Conservation (phyloP, 1,140 invertebrate genomes). For the Harpegnathos saltator region DNA sequence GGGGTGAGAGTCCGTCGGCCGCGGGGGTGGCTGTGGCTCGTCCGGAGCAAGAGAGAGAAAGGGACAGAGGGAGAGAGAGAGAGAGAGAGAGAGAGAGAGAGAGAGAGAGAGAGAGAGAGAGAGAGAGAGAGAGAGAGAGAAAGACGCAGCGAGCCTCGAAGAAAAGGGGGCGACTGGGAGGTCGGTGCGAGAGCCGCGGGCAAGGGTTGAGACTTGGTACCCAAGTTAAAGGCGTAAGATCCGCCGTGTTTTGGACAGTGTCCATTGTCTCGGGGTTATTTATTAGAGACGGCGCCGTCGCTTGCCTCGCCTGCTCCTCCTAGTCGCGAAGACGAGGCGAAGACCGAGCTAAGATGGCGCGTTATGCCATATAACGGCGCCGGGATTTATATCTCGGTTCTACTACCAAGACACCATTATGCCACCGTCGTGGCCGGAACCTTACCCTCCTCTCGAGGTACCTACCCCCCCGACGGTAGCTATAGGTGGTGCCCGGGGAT, state of each 20-base stretch:
- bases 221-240: constrained; percentile 85
- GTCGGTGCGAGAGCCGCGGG: constrained; percentile 33
- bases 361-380: constrained; percentile 66
- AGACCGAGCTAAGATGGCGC: constrained; percentile 75
- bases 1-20: constrained; percentile 43
- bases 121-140: constrained; percentile 32
- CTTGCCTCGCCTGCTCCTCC: constrained; percentile 40
- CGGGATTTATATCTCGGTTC: constrained; percentile 74
- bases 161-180: constrained; percentile 53
- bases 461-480: constrained; percentile 24
- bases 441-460: neutral
- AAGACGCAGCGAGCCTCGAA: constrained; percentile 60
- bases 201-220: constrained; percentile 82
- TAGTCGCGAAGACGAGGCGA: constrained; percentile 56
- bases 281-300: constrained; percentile 82
- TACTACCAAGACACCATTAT: constrained; percentile 75
- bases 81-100: too few species aligned
- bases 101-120: constrained; percentile 1
- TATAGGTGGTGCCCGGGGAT: constrained; percentile 50
- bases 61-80: constrained; percentile 19
- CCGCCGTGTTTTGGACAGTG: constrained; percentile 86
- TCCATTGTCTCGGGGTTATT: constrained; percentile 86
- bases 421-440: constrained; percentile 65
- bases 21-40: constrained; percentile 27
- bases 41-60: constrained; percentile 11